phyloP scores from a whole-genome alignment of 2,113 vertebrate species.

The Anoplopoma fimbria region DNA sequence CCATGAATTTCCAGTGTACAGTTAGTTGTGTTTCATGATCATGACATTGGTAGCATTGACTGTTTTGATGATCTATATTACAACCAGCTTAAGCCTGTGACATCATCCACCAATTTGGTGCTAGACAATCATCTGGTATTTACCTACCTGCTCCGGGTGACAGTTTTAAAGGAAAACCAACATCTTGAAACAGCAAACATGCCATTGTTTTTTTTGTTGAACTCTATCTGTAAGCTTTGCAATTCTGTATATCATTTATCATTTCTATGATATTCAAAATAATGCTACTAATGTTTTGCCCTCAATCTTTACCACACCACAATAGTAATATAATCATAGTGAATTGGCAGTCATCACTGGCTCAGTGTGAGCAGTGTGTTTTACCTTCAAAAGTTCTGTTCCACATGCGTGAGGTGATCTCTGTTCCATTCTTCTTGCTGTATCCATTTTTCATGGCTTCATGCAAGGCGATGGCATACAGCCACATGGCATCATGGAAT shows the following conservation, averaged over 20 bases:
- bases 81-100: too few species aligned
- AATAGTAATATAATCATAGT: background rate
- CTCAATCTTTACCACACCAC: background rate
- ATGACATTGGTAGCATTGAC: too few species aligned
- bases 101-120: too few species aligned
- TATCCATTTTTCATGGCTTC: conserved; percentile 91
- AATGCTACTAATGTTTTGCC: background rate
- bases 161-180: background rate
- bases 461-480: conserved; percentile 92
- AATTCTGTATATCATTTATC: background rate
- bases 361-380: background rate
- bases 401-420: conserved; percentile 92
- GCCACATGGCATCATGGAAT: conserved; percentile 95
- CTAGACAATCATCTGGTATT: too few species aligned
- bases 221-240: background rate
- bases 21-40: too few species aligned
- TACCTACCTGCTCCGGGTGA: background rate
- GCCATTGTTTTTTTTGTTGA: too few species aligned
- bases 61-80: too few species aligned
- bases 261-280: background rate
- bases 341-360: background rate
- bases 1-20: too few species aligned
- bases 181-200: background rate
- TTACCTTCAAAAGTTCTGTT: conserved; percentile 97
- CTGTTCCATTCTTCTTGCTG: conserved; percentile 91